Evolutionary conservation across 37 sponge, comb jelly and placozoan genomes (phyloP).

Genomic region (Cliona cf. orientalis): DNA sequence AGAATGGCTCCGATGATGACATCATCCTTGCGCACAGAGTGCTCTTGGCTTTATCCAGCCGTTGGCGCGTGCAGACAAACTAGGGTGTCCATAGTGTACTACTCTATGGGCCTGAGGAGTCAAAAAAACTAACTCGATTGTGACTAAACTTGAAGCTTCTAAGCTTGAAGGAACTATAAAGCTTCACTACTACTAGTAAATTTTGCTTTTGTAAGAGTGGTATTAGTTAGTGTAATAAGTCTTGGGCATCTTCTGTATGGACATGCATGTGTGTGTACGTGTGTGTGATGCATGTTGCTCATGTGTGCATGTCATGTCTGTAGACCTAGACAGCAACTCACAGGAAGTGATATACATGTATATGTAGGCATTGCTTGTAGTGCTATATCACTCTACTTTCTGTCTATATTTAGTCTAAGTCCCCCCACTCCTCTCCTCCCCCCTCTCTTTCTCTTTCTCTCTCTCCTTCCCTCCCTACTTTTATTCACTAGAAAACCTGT

Average conservation of each 20-base stretch:
- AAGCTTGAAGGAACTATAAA: no score
- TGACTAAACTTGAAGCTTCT: no score
- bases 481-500: no score
- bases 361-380: neutral
- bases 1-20: constrained; percentile 14
- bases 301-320: neutral
- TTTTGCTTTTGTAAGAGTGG: no score
- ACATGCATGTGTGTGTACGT: neutral
- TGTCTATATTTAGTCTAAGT: neutral
- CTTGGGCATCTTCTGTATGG: neutral
- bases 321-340: no score
- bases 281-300: neutral
- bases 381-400: neutral
- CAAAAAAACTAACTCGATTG: no score
- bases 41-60: neutral
- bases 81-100: neutral
- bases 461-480: no score
- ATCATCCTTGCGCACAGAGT: constrained; percentile 46
- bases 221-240: no score
- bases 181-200: no score
- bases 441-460: no score
- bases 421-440: no score
- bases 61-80: constrained; percentile 10
- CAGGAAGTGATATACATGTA: no score
- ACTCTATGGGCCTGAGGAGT: neutral